Percentiles rank a stretch among this genome's conserved stretches.
Conservation (phyloP, 2,113 vertebrate genomes). For the Nannospalax galili region DNA sequence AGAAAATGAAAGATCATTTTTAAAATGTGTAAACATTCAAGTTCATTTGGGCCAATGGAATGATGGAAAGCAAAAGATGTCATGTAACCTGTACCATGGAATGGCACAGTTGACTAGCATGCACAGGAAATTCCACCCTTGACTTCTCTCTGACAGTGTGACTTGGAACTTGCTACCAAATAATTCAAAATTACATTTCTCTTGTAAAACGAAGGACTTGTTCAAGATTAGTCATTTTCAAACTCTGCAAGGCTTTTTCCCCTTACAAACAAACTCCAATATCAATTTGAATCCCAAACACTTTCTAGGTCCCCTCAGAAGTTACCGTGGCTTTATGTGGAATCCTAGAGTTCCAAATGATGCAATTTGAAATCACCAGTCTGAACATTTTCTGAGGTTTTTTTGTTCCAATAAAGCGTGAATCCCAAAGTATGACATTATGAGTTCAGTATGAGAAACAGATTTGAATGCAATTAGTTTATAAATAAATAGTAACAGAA, state of each 20-base stretch:
- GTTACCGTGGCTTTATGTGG: too few relatives aligned
- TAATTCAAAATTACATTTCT: conserved; percentile 17
- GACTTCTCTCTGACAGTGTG: neutral
- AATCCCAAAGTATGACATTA: neutral
- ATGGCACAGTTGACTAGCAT: neutral
- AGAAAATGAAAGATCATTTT: neutral
- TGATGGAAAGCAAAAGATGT: conserved; percentile 4
- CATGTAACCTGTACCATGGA: neutral
- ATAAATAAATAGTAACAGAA: conserved; percentile 50
- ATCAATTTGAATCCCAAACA: neutral
- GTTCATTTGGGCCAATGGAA: neutral
- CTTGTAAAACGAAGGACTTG: conserved; percentile 15
- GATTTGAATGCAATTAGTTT: conserved; percentile 45
- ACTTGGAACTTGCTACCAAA: neutral
- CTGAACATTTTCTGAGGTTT: neutral
- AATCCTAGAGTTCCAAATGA: neutral
- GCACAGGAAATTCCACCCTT: neutral
- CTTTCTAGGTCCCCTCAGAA: neutral
- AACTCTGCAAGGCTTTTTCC: conserved; percentile 1
- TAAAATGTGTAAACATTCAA: neutral
- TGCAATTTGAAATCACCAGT: neutral
- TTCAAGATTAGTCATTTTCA: conserved; percentile 9
- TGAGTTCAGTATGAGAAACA: neutral
- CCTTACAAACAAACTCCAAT: neutral
- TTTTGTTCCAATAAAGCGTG: neutral